Conservation (phyloP, 1,140 invertebrate species). For the Drosophila navojoa region DNA sequence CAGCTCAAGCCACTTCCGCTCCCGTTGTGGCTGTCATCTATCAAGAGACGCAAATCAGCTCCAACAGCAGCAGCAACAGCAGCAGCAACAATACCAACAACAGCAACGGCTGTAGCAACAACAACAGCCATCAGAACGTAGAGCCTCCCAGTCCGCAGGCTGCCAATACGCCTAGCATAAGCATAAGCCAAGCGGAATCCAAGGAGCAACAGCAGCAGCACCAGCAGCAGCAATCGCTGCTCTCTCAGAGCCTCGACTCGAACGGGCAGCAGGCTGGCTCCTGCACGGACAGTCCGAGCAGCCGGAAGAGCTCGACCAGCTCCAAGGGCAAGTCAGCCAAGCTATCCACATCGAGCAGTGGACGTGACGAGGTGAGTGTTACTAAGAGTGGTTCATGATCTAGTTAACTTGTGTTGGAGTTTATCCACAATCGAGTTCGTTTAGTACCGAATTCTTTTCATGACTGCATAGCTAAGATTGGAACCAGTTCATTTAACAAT, state of each 20-base stretch:
- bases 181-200: constrained; percentile 42
- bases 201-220: constrained; percentile 16
- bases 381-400: too few relatives aligned
- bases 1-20: constrained; percentile 55
- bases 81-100: constrained; percentile 30
- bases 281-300: constrained; percentile 60
- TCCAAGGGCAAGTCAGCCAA: constrained; percentile 68
- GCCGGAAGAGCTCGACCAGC: constrained; percentile 69
- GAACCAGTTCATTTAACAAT: too few relatives aligned
- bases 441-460: too few relatives aligned
- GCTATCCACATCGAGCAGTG: constrained; percentile 69
- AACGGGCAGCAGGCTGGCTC: constrained; percentile 46
- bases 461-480: too few relatives aligned
- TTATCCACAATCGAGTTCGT: too few relatives aligned
- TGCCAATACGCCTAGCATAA: constrained; percentile 55
- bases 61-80: constrained; percentile 19
- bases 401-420: not conserved
- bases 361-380: constrained; percentile 67
- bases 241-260: constrained; percentile 52
- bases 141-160: constrained; percentile 3
- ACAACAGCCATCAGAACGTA: constrained; percentile 14
- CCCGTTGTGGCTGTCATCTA: constrained; percentile 1
- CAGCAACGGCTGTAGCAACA: constrained; percentile 24
- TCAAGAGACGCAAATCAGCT: constrained; percentile 12
- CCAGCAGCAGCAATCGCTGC: constrained; percentile 19